Conservation (phyloP, 1,140 invertebrate genomes). For the Steinernema khuongi region DNA sequence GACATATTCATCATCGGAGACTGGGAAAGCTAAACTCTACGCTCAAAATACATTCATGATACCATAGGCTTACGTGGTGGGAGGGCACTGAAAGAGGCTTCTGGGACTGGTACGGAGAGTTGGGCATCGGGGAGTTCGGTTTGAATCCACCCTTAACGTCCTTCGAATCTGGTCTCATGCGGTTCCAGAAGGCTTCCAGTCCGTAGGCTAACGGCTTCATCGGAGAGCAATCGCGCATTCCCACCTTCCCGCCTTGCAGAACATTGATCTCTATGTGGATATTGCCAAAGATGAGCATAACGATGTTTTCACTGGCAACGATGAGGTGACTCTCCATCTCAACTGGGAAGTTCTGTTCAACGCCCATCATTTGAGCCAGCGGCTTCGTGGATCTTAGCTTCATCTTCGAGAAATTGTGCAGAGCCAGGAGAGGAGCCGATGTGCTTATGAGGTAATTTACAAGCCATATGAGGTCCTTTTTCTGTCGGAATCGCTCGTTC, state of each 20-base stretch:
- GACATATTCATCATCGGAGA: slow-evolving; percentile 9
- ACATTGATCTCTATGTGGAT: not conserved
- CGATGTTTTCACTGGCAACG: not conserved
- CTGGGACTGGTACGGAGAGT: not conserved
- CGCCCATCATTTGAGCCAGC: not conserved
- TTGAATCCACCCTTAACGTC: not conserved
- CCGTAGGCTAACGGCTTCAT: not conserved
- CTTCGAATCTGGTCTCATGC: not conserved
- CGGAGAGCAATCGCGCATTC: not conserved
- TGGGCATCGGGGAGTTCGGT: not conserved
- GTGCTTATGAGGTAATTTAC: slow-evolving; percentile 26
- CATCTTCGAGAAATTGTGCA: slow-evolving; percentile 18
- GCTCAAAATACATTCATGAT: not conserved
- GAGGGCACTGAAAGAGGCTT: not conserved
- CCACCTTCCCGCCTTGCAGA: not conserved
- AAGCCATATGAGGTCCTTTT: slow-evolving; percentile 27
- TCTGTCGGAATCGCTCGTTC: slow-evolving; percentile 18
- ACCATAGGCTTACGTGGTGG: not conserved
- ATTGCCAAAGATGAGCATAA: not conserved
- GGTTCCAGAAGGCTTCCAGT: not conserved
- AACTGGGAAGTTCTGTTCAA: not conserved
- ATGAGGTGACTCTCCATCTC: not conserved
- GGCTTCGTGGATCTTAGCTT: not conserved
- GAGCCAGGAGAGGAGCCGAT: slow-evolving; percentile 8
- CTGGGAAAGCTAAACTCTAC: not conserved